Evolutionary conservation across 2,113 vertebrate genomes (phyloP), one percentile per base, ranked within the genome.

Genomic region (Sander lucioperca): DNA sequence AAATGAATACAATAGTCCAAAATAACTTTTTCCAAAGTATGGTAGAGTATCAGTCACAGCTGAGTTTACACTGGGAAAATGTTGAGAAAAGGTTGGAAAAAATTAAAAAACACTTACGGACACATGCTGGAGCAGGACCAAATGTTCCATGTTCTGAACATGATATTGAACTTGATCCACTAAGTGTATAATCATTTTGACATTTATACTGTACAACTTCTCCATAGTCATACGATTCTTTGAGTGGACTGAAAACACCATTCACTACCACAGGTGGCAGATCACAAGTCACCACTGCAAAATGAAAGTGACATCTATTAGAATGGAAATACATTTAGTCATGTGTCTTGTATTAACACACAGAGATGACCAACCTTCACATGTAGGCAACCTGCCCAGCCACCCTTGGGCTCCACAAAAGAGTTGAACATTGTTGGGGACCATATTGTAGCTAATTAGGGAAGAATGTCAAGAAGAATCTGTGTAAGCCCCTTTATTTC

Each of bases 311-410:
- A 79, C 71, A 84, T 56, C 10, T 2, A 77, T 88, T 51, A 71
- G n/a, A 83, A 54, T 54, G 21, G 4, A 77, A 75, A 50, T 4
- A 58, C 8, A 58, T 56, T 11, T 12, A 53, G 47, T 5, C 4
- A 36, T 53, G 47, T 57, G 1, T 3, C 19, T 30, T 25, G 14
- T 50, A 36, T 25, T 0, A 58, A 74, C 3, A 79, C 0, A 6
- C 1, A 63, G 2, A 72, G 11, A 77, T 45, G 8, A 88, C 88
- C 30, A 47, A 95, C 95, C 86, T 86, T 94, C 88, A 93, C 95
- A 95, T 1, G 0, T 0, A 39, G 91, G 77, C 15, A 58, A 3
- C 56, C 83, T 85, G 19, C 6, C 69, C 1, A 0, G 0, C 95
- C 95, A 95, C 0, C 89, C 92, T 2, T 3, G 0, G 1, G 0